Conservation (phyloP, 2,797 vertebrate species). For the Hephaestus fuliginosus region DNA sequence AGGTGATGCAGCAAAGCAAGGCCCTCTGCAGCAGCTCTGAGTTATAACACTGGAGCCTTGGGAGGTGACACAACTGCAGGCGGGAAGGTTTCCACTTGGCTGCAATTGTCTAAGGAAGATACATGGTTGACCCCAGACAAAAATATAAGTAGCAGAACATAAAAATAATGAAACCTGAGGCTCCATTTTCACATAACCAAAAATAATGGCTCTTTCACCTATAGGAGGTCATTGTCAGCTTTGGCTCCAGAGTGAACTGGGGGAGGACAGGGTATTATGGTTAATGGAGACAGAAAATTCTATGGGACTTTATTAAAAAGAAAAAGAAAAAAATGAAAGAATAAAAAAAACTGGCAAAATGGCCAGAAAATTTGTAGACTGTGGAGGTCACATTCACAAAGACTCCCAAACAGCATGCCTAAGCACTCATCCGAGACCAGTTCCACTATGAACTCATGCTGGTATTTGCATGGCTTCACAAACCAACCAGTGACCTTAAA, state of each 20-base stretch:
- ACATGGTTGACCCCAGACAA: constrained; percentile 60
- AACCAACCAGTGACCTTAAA: constrained; percentile 50
- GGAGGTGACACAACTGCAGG: constrained; percentile 59
- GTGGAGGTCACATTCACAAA: constrained; percentile 14
- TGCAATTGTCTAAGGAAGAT: constrained; percentile 63
- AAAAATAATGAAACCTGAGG: constrained; percentile 64
- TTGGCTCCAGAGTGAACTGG: constrained; percentile 27
- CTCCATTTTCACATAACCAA: constrained; percentile 56
- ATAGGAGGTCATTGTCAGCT: constrained; percentile 48
- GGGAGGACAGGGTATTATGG: not conserved
- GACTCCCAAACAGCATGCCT: not conserved
- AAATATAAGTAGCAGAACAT: constrained; percentile 71
- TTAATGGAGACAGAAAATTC: constrained; percentile 25
- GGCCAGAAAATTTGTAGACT: not conserved
- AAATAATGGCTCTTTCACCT: constrained; percentile 53
- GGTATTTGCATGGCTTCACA: constrained; percentile 49
- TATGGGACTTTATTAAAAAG: constrained; percentile 16
- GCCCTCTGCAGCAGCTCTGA: constrained; percentile 64
- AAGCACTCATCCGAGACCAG: constrained; percentile 44
- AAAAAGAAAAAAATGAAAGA: constrained; percentile 3
- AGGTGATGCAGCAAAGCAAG: constrained; percentile 71
- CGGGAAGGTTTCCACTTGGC: constrained; percentile 63
- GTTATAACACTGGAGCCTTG: constrained; percentile 68
- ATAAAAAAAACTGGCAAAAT: not conserved
- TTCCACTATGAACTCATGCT: constrained; percentile 25